Evolutionary conservation across 2,888 invertebrate genomes (phyloP).

Genomic region (Choristoneura rosaceana): DNA sequence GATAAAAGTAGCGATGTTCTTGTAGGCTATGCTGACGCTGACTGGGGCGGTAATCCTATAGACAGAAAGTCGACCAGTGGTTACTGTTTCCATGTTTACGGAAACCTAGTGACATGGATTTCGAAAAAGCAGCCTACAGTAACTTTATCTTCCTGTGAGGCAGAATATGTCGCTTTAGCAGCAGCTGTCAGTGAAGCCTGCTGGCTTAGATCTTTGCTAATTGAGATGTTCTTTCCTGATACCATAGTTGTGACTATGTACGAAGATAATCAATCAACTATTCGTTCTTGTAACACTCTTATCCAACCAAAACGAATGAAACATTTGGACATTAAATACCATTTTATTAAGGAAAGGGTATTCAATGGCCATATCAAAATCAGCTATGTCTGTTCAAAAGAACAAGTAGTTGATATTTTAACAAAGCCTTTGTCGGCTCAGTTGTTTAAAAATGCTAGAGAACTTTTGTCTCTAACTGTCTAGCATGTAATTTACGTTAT

Average conservation of each 20-base stretch:
- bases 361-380: too few species aligned
- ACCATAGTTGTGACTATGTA: background rate
- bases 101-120: background rate
- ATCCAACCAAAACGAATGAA: too few species aligned
- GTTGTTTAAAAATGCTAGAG: too few species aligned
- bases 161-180: background rate
- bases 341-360: too few species aligned
- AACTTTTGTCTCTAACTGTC: too few species aligned
- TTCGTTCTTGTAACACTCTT: background rate
- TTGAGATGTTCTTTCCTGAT: background rate
- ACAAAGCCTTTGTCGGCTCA: too few species aligned
- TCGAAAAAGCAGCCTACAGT: background rate
- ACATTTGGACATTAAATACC: too few species aligned
- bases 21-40: slow-evolving; percentile 1
- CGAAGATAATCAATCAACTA: slow-evolving; percentile 4
- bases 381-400: too few species aligned
- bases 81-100: too few species aligned
- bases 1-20: background rate
- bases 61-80: slow-evolving; percentile 1
- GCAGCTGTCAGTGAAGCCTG: background rate
- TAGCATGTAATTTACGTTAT: too few species aligned
- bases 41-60: slow-evolving; percentile 1
- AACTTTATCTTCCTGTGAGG: background rate
- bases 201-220: background rate
- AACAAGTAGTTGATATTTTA: too few species aligned